Evolutionary conservation across 2,888 invertebrate genomes (phyloP).

Genomic region (Diarsia dahlii): DNA sequence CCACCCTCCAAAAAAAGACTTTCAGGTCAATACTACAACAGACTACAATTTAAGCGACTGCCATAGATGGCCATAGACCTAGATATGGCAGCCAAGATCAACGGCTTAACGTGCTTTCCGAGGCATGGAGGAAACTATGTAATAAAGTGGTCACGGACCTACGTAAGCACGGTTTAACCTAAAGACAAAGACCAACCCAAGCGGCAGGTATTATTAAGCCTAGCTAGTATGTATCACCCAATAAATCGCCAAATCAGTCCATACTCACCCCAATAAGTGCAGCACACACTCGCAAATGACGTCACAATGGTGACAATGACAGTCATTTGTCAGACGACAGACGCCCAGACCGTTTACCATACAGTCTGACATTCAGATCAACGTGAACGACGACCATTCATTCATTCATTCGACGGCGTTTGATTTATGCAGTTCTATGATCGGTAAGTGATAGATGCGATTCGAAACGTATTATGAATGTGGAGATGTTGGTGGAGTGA

Average conservation of each 20-base stretch:
- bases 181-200: no score
- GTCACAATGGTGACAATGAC: constrained; percentile 67
- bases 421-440: constrained; percentile 27
- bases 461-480: constrained; percentile 24
- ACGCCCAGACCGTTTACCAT: constrained; percentile 68
- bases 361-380: constrained; percentile 60
- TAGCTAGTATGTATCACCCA: no score
- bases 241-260: background rate
- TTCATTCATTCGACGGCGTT: background rate
- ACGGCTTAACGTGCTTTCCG: no score
- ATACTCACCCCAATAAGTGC: constrained; percentile 13
- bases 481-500: background rate
- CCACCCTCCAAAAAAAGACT: no score
- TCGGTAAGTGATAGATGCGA: constrained; percentile 45
- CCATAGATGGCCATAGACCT: no score
- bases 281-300: constrained; percentile 31
- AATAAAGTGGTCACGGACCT: no score
- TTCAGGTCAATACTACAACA: no score
- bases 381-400: constrained; percentile 45
- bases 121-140: no score
- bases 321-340: constrained; percentile 66
- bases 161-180: no score
- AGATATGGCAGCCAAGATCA: no score
- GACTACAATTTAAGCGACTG: no score
- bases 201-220: no score